Evolutionary conservation across 2,888 invertebrate species (phyloP).

Genomic region (Tenthredo livida): DNA sequence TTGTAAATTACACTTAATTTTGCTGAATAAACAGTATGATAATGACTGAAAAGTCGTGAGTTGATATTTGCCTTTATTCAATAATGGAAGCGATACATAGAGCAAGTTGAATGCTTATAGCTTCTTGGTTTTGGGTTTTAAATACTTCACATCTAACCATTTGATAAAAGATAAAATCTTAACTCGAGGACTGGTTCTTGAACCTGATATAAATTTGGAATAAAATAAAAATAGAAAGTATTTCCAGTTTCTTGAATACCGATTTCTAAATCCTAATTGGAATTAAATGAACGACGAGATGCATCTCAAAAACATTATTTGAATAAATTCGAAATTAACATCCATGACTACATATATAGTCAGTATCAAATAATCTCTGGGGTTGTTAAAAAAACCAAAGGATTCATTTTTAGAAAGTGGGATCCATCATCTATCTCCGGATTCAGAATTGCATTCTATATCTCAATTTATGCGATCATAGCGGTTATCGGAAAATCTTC

Average conservation of each 20-base stretch:
- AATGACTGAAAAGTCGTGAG: not conserved
- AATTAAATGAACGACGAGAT: not conserved
- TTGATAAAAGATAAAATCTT: not conserved
- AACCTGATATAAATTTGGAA: not conserved
- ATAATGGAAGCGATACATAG: too few relatives aligned
- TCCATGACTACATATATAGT: too few relatives aligned
- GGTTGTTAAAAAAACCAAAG: too few relatives aligned
- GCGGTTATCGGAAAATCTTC: too few relatives aligned
- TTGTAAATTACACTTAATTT: not conserved
- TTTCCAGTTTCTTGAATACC: not conserved
- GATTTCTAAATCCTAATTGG: not conserved
- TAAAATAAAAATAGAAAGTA: not conserved
- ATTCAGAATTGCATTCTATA: too few relatives aligned
- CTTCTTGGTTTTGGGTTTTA: not conserved
- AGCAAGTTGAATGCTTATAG: not conserved
- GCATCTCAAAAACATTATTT: too few relatives aligned
- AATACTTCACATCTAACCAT: not conserved
- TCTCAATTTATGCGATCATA: too few relatives aligned
- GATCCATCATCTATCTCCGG: too few relatives aligned
- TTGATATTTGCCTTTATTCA: too few relatives aligned
- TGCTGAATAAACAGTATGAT: not conserved
- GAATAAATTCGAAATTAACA: too few relatives aligned
- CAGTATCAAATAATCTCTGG: too few relatives aligned
- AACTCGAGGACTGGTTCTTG: not conserved
- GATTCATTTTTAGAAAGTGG: too few relatives aligned